Percentiles rank a stretch among this genome's conserved stretches.
Evolutionary conservation across 2,888 invertebrate genomes (phyloP).

Genomic region (Tiliacea citrago): DNA sequence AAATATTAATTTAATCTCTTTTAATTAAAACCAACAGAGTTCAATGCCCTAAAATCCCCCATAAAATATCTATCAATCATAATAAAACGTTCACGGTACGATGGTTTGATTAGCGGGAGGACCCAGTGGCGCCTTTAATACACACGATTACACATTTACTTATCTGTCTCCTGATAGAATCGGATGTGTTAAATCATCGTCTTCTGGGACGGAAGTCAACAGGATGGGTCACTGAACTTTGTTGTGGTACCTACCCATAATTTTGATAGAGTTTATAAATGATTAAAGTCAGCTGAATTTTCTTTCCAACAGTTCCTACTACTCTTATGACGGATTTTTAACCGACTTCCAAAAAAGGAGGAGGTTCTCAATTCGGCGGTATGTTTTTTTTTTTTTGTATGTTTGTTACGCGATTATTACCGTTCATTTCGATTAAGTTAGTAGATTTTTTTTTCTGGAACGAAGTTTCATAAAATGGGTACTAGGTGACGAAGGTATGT

Average conservation of each 20-base stretch:
- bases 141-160: conserved; percentile 59
- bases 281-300: too few relatives aligned
- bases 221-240: conserved; percentile 35
- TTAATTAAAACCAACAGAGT: conserved; percentile 41
- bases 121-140: conserved; percentile 55
- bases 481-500: too few relatives aligned
- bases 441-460: too few relatives aligned
- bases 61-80: conserved; percentile 70
- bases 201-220: conserved; percentile 35
- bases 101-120: conserved; percentile 57
- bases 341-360: too few relatives aligned
- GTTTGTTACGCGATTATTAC: too few relatives aligned
- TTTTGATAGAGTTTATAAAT: not conserved
- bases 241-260: not conserved
- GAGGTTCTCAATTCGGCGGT: too few relatives aligned
- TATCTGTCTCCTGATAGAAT: conserved; percentile 53
- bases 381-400: too few relatives aligned
- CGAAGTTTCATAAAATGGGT: too few relatives aligned
- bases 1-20: conserved; percentile 9
- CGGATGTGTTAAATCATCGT: conserved; percentile 57
- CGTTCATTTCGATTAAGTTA: too few relatives aligned
- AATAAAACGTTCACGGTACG: conserved; percentile 65
- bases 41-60: conserved; percentile 45
- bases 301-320: too few relatives aligned
- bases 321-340: too few relatives aligned